Evolutionary conservation across 1,140 invertebrate genomes (phyloP), one percentile per base, ranked within the genome.

Genomic region (Trichogramma pretiosum): DNA sequence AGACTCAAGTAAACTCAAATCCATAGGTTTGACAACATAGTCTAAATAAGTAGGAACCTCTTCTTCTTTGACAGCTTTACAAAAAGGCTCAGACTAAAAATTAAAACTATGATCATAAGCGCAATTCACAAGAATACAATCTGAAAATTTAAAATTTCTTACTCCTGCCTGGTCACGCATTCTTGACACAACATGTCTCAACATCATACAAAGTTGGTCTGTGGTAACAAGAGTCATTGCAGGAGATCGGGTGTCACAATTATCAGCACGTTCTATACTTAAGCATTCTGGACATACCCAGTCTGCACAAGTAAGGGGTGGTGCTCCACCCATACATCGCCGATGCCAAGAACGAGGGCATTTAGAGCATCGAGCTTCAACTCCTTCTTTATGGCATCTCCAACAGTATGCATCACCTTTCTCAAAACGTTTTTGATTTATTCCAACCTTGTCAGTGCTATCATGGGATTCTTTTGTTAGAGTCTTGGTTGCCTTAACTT

Each of bases 221-320:
- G 85, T 57, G 3, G 79, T 77, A 42, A 89, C 73, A 55, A 80
- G 79, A 41, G 79, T 77, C 82, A 89, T 84, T 5, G 83, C 76
- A 39, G 75, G 73, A 4, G 85, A 87, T 56, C 83, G 77, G 55
- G 60, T 80, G 55, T 85, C 84, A 39, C 78, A 80, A 68, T 80
- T 87, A 66, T 89, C 88, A 17, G 87, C 85, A 62, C 81, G 78
- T 56, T 91, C 74, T 41, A 90, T 81, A 33, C 77, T 71, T 52
- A 83, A 74, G 68, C 91, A 96, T 67, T 95, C 91, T 1, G 84
- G 82, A 63, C 92, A 96, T 28, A 89, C 79, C 88, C 90, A 94
- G 37, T 80, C 77, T 17, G 78, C 68, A 10, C 70, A 61, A 37
- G 67, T 70, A 4, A 77, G 67, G 17, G 73, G 68, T 9, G 71